A percentile compares a stretch with the other conserved stretches of the same genome.
These are phyloP conservation scores for Ophioninae sp. DNA, from an alignment of 2,888 invertebrate genomes.

Conservation along the genomic window DNA sequence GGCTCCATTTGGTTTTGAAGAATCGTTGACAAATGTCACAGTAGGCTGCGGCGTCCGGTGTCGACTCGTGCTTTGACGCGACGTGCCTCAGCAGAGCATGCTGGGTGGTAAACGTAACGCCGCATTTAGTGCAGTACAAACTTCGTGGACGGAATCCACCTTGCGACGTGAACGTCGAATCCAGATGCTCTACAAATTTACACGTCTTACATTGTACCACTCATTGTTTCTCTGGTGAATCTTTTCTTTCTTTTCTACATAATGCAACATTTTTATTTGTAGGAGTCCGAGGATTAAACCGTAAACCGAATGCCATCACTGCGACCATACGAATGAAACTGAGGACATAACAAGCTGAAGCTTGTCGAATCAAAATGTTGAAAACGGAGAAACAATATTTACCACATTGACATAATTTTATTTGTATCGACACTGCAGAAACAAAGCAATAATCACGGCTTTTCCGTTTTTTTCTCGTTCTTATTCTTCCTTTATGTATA, in stretches of 20 bases:
- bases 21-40: slow-evolving; percentile 73
- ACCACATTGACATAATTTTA: slow-evolving; percentile 67
- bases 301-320: slow-evolving; percentile 65
- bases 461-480: slow-evolving; percentile 55
- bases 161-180: slow-evolving; percentile 44
- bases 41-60: slow-evolving; percentile 69
- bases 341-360: neutral
- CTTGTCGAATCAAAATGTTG: neutral
- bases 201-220: slow-evolving; percentile 66
- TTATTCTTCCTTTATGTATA: slow-evolving; percentile 13
- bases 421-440: slow-evolving; percentile 72
- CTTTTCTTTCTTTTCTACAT: slow-evolving; percentile 2
- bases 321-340: slow-evolving; percentile 57
- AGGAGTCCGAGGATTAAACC: slow-evolving; percentile 57
- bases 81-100: slow-evolving; percentile 73
- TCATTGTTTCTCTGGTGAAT: slow-evolving; percentile 7
- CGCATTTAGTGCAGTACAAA: slow-evolving; percentile 70
- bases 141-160: slow-evolving; percentile 65
- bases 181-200: slow-evolving; percentile 70
- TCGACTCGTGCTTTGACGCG: slow-evolving; percentile 73
- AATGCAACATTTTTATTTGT: neutral
- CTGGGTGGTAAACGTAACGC: slow-evolving; percentile 72
- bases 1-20: slow-evolving; percentile 77
- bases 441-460: slow-evolving; percentile 71
- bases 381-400: slow-evolving; percentile 48